A percentile compares a stretch with the other conserved stretches of the same genome.
Conservation (phyloP, 2,888 invertebrate species). For the Xiphydria camelus region DNA sequence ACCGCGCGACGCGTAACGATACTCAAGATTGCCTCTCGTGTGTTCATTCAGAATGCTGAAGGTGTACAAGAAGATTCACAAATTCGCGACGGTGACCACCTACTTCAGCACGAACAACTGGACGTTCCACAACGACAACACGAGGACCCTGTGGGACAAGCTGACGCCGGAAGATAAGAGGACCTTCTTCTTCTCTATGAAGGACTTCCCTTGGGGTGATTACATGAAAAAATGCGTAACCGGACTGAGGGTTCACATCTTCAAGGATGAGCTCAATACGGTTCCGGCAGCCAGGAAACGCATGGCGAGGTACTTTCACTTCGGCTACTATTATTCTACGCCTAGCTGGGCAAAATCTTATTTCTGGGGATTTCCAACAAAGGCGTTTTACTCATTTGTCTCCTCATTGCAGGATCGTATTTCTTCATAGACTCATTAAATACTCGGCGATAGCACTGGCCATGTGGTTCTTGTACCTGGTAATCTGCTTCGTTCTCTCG, state of each 20-base stretch:
- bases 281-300: conserved; percentile 39
- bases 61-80: conserved; percentile 60
- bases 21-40: neutral
- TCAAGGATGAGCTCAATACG: conserved; percentile 57
- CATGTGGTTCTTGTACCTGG: conserved; percentile 19
- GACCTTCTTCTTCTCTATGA: conserved; percentile 58
- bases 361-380: neutral
- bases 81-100: conserved; percentile 56
- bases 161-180: conserved; percentile 55
- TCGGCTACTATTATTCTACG: too few relatives aligned
- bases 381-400: neutral
- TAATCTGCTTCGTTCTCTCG: conserved; percentile 15
- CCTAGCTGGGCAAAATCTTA: neutral
- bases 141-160: conserved; percentile 53
- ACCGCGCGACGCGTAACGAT: too few relatives aligned
- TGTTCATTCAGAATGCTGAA: conserved; percentile 55
- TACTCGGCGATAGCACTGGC: conserved; percentile 22
- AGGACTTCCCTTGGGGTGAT: conserved; percentile 58
- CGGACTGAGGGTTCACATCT: conserved; percentile 59
- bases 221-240: conserved; percentile 59
- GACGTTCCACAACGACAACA: conserved; percentile 42
- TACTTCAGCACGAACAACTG: conserved; percentile 59
- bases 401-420: conserved; percentile 28
- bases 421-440: conserved; percentile 34
- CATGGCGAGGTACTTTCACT: conserved; percentile 43